Evolutionary conservation across 2,797 vertebrate species (phyloP), one percentile per base, ranked within the genome.

Genomic region (Ara ararauna): DNA sequence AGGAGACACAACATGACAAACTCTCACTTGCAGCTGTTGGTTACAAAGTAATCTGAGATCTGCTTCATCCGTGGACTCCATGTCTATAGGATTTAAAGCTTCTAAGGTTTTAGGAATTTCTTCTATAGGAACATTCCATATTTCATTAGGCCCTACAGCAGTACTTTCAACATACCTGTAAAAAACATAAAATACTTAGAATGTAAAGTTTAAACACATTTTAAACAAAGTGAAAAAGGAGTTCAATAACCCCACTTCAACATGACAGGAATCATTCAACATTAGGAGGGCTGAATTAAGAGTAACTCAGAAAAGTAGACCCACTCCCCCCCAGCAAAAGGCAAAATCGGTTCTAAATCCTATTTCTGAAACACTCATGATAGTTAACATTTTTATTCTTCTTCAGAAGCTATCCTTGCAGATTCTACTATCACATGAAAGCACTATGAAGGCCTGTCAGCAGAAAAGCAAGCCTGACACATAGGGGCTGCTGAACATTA

Each of bases 1-100:
- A 11, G 99, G 99, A 42, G 99, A 99, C 54, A 97, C 96, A 77
- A 99, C 97, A 40, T 98, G 98, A 93, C 98, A 98, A 87, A 99
- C 97, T 89, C 96, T 96, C 40, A 98, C 99, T 94, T 97, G 97
- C 22, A 99, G 70, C 92, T 98, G 97, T 88, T 94, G 96, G 40
- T 97, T 92, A 81, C 70, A 91, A 64, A 97, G 82, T 34, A 94
- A 97, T 22, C 75, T 84, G 20, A 90, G 86, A 92, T 97, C 94
- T 71, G 93, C 81, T 84, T 74, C 83, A 75, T 92, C 42, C 26
- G 90, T 76, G 68, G 61, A 42, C 58, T 96, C 85, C 80, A 44
- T 2, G 19, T 79, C 92, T 14, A 29, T 1, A 74, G 83, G 66
- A 89, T 72, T 83, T 71, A 96, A 92, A 73, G 13, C 8, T 92